Conservation (phyloP, 2,113 vertebrate species). For the Gymnarchus niloticus region DNA sequence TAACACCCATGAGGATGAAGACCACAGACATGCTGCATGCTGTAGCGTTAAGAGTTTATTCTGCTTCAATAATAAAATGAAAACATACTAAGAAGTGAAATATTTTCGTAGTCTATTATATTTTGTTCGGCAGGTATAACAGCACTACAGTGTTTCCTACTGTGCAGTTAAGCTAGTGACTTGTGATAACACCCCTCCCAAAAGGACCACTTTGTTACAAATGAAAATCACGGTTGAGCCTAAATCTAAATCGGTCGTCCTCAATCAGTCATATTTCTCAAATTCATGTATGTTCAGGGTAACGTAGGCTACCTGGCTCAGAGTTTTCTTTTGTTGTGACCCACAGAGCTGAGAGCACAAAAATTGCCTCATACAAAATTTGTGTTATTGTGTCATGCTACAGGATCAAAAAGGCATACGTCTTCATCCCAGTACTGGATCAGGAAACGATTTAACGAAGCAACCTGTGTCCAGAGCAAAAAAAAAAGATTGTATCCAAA, state of each 20-base stretch:
- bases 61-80: background rate
- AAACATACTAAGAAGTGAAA: background rate
- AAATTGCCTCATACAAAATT: background rate
- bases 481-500: constrained; percentile 58
- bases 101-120: background rate
- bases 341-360: no score
- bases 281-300: background rate
- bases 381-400: background rate
- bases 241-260: background rate
- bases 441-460: background rate
- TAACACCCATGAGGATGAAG: background rate
- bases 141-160: background rate
- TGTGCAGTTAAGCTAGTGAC: background rate
- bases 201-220: background rate
- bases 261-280: background rate
- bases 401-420: background rate
- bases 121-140: background rate
- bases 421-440: background rate
- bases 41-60: background rate
- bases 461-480: constrained; percentile 47
- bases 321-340: background rate
- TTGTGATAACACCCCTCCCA: background rate
- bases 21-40: background rate
- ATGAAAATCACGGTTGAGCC: background rate
- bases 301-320: no score